Evolutionary conservation across 2,888 invertebrate species (phyloP).

Genomic region (Seladonia tumulorum): DNA sequence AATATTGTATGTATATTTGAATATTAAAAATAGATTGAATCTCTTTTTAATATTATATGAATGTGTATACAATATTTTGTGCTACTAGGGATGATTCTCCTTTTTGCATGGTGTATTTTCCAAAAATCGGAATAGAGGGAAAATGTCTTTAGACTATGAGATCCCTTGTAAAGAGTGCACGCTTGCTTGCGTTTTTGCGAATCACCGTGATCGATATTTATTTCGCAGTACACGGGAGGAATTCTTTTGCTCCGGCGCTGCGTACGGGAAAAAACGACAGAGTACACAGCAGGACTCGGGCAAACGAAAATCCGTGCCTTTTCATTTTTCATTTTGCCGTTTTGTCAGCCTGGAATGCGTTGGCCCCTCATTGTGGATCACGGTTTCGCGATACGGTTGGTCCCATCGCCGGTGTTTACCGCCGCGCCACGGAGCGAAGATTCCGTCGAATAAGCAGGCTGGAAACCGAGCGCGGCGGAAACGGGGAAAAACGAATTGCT

Average conservation of each 20-base stretch:
- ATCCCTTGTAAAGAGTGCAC: not conserved
- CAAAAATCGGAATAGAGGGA: not conserved
- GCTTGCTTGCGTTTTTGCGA: not conserved
- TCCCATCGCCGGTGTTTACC: conserved; percentile 32
- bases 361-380: not conserved
- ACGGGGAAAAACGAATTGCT: conserved; percentile 46
- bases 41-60: no score
- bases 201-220: not conserved
- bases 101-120: not conserved
- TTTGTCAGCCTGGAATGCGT: not conserved
- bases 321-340: not conserved
- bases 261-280: not conserved
- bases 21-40: no score
- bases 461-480: conserved; percentile 47
- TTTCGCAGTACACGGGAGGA: not conserved
- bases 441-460: conserved; percentile 52
- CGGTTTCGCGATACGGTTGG: not conserved
- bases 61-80: no score
- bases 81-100: no score
- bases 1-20: no score
- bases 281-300: not conserved
- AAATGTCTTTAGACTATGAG: not conserved
- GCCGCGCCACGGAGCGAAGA: conserved; percentile 50
- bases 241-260: not conserved
- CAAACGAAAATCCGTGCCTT: not conserved